A percentile compares a stretch with the other conserved stretches of the same genome.
Evolutionary conservation across 2,888 invertebrate species (phyloP).

Genomic region (Noctua comes): DNA sequence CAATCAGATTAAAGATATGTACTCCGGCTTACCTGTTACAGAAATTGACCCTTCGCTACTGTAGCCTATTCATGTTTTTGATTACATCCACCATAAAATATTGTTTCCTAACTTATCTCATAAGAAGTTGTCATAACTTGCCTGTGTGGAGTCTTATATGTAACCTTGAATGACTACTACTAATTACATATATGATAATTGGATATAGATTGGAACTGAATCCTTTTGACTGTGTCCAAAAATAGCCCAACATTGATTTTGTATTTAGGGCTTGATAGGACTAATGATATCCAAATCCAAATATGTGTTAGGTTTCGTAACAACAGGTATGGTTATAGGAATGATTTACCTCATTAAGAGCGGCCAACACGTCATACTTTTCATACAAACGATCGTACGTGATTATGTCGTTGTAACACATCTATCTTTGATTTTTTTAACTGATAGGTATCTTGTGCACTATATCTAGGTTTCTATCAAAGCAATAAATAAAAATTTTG

Average conservation of each 20-base stretch:
- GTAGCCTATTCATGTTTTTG: too few relatives aligned
- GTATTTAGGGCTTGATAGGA: conserved; percentile 3
- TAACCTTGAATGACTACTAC: conserved; percentile 51
- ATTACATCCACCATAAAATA: too few relatives aligned
- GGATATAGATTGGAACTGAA: conserved; percentile 45
- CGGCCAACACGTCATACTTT: too few relatives aligned
- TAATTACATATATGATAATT: conserved; percentile 40
- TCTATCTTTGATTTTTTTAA: too few relatives aligned
- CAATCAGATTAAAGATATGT: too few relatives aligned
- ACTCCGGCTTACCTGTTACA: too few relatives aligned
- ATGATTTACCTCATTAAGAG: conserved; percentile 3
- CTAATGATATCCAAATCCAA: conserved; percentile 18
- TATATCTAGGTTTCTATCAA: too few relatives aligned
- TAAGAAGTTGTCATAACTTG: background rate
- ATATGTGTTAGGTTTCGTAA: background rate
- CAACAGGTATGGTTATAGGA: background rate
- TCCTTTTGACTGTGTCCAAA: conserved; percentile 49
- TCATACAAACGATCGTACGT: too few relatives aligned
- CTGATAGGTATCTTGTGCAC: too few relatives aligned
- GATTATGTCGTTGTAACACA: too few relatives aligned
- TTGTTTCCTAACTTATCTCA: background rate
- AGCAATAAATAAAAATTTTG: too few relatives aligned
- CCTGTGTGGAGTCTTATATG: background rate
- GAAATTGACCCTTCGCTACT: too few relatives aligned
- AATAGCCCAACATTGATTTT: conserved; percentile 25